phyloP scores from a whole-genome alignment of 2,797 vertebrate species.

The Momotus momota region DNA sequence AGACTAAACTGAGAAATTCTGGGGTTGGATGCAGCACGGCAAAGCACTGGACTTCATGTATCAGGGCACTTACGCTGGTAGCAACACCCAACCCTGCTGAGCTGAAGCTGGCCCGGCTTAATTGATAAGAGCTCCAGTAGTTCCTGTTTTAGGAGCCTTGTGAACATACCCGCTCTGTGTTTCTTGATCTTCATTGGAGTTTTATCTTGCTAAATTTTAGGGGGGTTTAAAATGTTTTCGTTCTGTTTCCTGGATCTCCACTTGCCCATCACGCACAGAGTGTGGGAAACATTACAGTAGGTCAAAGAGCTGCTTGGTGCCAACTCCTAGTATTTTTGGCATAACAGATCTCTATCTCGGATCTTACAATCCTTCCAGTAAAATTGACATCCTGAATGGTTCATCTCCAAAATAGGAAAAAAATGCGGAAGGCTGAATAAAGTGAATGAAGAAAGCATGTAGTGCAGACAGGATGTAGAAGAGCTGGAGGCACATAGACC shows the following conservation, averaged over 20 bases:
- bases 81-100: background rate
- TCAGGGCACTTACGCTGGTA: background rate
- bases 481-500: background rate
- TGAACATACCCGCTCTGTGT: background rate
- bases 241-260: background rate
- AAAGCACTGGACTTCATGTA: background rate
- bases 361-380: background rate
- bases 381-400: background rate
- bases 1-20: background rate
- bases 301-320: background rate
- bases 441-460: background rate
- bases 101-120: background rate
- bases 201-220: background rate
- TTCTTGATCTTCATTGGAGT: background rate
- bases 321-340: constrained; percentile 11
- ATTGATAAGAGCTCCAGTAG: background rate
- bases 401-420: constrained; percentile 27
- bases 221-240: background rate
- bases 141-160: background rate
- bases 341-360: constrained; percentile 1
- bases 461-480: background rate
- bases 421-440: background rate
- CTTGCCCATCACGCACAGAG: background rate
- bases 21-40: background rate
- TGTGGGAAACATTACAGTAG: background rate